Evolutionary conservation across 2,113 vertebrate species (phyloP), one percentile per base, ranked within the genome.

Genomic region (Carollia perspicillata): DNA sequence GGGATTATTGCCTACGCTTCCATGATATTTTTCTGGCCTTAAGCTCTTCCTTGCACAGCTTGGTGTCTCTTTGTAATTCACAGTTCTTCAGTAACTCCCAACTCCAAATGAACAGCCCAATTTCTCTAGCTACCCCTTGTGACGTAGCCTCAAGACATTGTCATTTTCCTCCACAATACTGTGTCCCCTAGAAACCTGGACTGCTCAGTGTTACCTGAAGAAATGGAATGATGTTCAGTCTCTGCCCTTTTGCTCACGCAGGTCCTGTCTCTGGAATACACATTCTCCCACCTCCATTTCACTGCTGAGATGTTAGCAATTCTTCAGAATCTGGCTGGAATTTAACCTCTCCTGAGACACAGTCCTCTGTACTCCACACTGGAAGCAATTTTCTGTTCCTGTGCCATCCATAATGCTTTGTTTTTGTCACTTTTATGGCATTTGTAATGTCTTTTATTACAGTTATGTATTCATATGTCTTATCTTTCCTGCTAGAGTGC

Each of bases 381-480:
- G 33, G 37, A 94, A 78, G 51, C 12, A 66, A 60, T 17, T 26
- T 78, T 89, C 60, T 30, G 9, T 49, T 84, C 79, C 37, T 47
- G 28, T 75, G 40, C 87, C 42, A 72, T 28, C 17, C 35, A 65
- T 49, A 74, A 69, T 79, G 20, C 8, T 86, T 94, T 95, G 47
- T 47, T 94, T 94, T 84, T 47, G 30, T 66, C 51, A 60, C 16
- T 74, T 80, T 93, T 79, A 86, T 44, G 75, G 16, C 26, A 55
- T 66, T 44, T 78, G 10, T 75, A 83, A 60, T 95, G 63, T 37
- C 84, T 94, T 96, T 95, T 84, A 94, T 88, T 93, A 53, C 8
- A 91, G 86, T 68, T 74, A 83, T 93, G 92, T 93, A 53, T 93
- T 93, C 18, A 40, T 22, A 66, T 60, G 18, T 68, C 55, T 90